Evolutionary conservation across 2,113 vertebrate species (phyloP).

Genomic region (Actenoides hombroni): DNA sequence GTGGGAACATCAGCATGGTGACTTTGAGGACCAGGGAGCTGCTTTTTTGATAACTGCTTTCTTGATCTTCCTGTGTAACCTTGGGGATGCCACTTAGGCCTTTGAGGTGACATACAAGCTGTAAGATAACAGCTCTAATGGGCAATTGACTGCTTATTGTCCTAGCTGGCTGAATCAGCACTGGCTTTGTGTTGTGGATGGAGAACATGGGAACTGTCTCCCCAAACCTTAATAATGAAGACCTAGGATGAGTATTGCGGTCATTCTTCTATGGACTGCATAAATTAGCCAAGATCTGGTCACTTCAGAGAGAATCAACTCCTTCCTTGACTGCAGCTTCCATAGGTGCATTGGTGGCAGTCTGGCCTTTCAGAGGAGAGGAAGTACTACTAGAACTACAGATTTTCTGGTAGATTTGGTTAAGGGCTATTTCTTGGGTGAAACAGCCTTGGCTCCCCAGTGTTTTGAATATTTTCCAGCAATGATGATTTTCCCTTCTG

Average conservation of each 20-base stretch:
- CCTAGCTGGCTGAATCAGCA: background rate
- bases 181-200: background rate
- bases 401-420: background rate
- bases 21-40: background rate
- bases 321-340: background rate
- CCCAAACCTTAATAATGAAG: background rate
- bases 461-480: slow-evolving; percentile 39
- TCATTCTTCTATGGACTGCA: background rate
- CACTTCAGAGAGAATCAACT: background rate
- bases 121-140: background rate
- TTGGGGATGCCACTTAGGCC: background rate
- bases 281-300: background rate
- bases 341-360: background rate
- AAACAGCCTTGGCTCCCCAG: background rate
- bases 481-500: background rate
- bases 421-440: background rate
- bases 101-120: background rate
- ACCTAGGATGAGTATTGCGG: background rate
- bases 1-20: rapidly evolving
- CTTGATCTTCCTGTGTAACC: background rate
- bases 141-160: background rate
- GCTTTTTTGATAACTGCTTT: background rate
- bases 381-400: background rate
- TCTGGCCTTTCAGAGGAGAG: background rate
- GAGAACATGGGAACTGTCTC: background rate